These are phyloP conservation scores for Stercorarius parasiticus DNA, from an alignment of 2,113 vertebrate species.

Conservation along the genomic window DNA sequence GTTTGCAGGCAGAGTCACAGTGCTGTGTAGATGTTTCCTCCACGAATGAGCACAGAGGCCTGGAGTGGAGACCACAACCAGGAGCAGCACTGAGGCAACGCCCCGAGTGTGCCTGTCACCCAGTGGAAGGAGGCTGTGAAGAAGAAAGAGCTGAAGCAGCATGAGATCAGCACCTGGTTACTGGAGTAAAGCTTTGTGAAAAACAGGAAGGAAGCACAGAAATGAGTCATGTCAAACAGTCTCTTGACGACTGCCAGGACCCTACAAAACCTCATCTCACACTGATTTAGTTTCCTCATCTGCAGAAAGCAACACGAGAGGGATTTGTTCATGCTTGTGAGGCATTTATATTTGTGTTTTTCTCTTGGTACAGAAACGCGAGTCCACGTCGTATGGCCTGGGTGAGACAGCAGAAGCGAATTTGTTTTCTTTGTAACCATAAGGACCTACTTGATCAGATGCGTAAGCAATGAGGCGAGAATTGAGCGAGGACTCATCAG, in stretches of 20 bases:
- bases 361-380: neutral
- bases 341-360: neutral
- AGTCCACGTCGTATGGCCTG: neutral
- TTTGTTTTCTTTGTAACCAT: neutral
- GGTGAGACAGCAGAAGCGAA: neutral
- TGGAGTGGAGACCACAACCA: neutral
- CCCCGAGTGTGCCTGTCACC: neutral
- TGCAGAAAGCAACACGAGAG: neutral
- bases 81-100: neutral
- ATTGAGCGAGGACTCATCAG: conserved; percentile 86
- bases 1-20: neutral
- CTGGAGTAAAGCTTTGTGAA: neutral
- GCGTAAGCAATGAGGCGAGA: conserved; percentile 88
- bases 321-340: neutral
- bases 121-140: neutral
- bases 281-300: neutral
- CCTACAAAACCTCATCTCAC: neutral
- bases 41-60: neutral
- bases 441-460: conserved; percentile 86
- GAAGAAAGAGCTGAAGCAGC: neutral
- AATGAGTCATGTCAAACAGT: neutral
- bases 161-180: neutral
- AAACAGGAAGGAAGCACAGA: neutral
- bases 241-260: neutral
- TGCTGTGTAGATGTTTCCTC: neutral